Base-by-base conservation (phyloP, 1,140 invertebrate species). In the Heliconius eleuchia region DNA sequence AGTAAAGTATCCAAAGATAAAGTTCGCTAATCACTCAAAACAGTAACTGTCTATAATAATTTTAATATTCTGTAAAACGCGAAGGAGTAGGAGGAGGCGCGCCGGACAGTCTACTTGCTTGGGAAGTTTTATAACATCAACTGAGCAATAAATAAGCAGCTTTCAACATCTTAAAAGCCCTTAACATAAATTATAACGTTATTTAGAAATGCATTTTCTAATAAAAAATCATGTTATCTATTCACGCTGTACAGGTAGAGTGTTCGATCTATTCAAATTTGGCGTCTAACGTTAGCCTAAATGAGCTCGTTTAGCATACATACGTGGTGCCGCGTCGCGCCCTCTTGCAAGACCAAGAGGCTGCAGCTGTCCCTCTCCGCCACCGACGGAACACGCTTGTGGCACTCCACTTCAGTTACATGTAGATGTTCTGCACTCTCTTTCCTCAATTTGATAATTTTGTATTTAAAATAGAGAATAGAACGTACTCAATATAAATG, bases 151-250 rank as follows among this genome's bases (percentile, higher is more conserved):
- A 66, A 66, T 13, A 4, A 66, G 60, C 60, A 66, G 60, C 23
- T 30, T 66, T 66, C 60, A 66, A 66, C 60, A 30, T 9, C 60
- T 66, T 66, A 66, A 66, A 27, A 66, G 27, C 60, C 60, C 60
- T 66, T 66, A 66, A 60, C 60, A 66, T 66, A 66, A 66, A 66
- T 66, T 66, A 66, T 66, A 66, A 30, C 23, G 13, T 57, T 11
- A 57, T 23, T 57, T 57, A 57, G 55, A 57, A 57, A 57, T 57
- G 1, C 23, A 66, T 66, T 30, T 66, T 66, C 60, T 27, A 27
- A 66, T 66, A 27, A 66, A 66, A 23, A 66, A 66, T 30, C 60
- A 23, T 57, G 60, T 30, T 66, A 66, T 66, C 60, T 66, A 11
- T 30, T 19, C 9, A 66, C 23, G 23, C 27, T 66, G 6, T 34